Base-by-base conservation (phyloP, 2,888 invertebrate genomes). In the Agriopis marginaria region DNA sequence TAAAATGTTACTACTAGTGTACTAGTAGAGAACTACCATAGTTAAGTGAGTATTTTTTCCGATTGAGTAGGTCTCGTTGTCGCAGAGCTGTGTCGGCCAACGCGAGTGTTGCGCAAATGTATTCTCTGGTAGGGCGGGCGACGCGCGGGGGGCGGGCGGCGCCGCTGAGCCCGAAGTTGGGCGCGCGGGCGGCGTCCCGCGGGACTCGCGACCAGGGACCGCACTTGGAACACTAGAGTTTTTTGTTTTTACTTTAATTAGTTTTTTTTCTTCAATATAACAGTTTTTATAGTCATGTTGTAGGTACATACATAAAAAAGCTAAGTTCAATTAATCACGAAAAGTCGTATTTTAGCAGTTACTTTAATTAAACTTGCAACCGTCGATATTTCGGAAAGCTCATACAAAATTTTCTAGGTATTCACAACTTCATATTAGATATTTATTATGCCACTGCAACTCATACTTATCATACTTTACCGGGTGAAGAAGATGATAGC, bases 91-190 rank as follows among this genome's bases (percentile, higher is more conserved):
- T 92, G 70, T 91, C 90, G 91, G 89, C 87, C 90, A 91, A 86
- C 90, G 87, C 92, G 89, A 90, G 89, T 91, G 91, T 91, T 90
- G 93, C 93, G 93, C 93, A 93, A 93, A 93, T 93, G 93, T 94
- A 93, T 92, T 93, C 93, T 92, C 91, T 81, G 86, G 87, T 91
- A 93, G 88, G 87, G 89, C 81, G 84, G 82, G 82, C 79, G 84
- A 79, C 84, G 82, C 82, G 82, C 83, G 84, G 79, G 83, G 79
- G 83, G 77, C 76, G 78, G 81, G 85, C 79, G 86, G 84, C 86
- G 87, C 89, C 90, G 88, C 88, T 86, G 92, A 89, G 93, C 91
- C 89, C 88, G 92, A 93, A 93, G 93, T 93, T 93, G 92, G 93
- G 93, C 93, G 92, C 93, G 91, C 93, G 92, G 92, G 90, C 92